A percentile compares a stretch with the other conserved stretches of the same genome.
phyloP scores from a whole-genome alignment of 2,113 vertebrate species.

The Okapia johnstoni region DNA sequence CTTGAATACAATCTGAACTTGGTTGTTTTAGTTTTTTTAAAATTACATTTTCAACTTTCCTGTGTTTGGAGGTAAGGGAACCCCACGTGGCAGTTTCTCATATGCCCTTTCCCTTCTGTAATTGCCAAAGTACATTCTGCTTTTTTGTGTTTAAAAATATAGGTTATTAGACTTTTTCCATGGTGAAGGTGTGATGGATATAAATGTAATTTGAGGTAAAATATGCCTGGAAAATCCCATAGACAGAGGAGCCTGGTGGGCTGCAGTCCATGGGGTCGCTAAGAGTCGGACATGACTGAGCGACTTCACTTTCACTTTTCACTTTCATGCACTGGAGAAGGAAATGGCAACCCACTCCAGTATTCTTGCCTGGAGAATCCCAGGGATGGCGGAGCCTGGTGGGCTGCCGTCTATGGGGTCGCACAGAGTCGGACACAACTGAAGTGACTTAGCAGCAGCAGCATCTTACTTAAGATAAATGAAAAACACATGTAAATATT shows the following conservation, averaged over 20 bases:
- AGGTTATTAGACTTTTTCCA: not conserved
- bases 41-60: not conserved
- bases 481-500: not conserved
- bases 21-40: not conserved
- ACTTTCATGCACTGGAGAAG: no score
- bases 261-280: no score
- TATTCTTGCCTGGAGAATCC: no score
- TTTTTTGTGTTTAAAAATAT: not conserved
- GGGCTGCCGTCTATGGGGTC: no score
- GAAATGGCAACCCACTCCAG: no score
- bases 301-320: no score
- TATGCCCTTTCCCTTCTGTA: not conserved
- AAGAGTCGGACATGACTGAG: no score
- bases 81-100: not conserved
- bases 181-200: not conserved
- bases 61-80: not conserved
- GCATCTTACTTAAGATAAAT: not conserved
- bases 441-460: no score
- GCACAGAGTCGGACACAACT: no score
- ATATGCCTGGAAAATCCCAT: not conserved
- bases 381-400: no score
- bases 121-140: not conserved
- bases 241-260: no score
- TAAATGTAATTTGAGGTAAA: not conserved
- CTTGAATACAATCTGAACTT: not conserved